Conservation (phyloP, 2,113 vertebrate species). For the Rhizomys pruinosus region DNA sequence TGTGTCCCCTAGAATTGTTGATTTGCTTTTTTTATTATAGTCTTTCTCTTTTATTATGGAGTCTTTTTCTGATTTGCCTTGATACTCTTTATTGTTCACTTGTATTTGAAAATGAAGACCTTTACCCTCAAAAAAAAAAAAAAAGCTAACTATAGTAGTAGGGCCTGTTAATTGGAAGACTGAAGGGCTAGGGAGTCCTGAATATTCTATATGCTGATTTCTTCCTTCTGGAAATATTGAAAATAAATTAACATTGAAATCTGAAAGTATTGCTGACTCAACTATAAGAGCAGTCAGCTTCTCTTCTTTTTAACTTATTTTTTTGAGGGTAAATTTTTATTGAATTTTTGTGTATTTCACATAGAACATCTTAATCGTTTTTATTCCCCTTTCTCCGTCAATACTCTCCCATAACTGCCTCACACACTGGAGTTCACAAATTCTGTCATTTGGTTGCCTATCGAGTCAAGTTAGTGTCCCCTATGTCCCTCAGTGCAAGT, state of each 20-base stretch:
- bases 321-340: too few species aligned
- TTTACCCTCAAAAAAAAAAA: not conserved
- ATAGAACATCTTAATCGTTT: too few species aligned
- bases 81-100: conserved; percentile 19
- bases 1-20: not conserved
- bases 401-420: too few species aligned
- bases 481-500: too few species aligned
- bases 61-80: not conserved
- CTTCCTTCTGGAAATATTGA: not conserved
- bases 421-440: too few species aligned
- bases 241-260: not conserved
- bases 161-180: not conserved
- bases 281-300: not conserved
- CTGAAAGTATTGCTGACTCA: not conserved
- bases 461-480: too few species aligned
- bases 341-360: too few species aligned
- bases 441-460: too few species aligned
- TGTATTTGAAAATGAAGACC: not conserved
- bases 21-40: not conserved
- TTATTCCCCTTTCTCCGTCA: too few species aligned
- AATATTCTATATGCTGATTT: not conserved
- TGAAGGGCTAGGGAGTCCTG: not conserved
- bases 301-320: conserved; percentile 16
- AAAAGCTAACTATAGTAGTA: not conserved
- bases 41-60: not conserved